Percentiles rank a stretch among this genome's conserved stretches.
Conservation (phyloP, 2,797 vertebrate species). For the Microchirus variegatus region DNA sequence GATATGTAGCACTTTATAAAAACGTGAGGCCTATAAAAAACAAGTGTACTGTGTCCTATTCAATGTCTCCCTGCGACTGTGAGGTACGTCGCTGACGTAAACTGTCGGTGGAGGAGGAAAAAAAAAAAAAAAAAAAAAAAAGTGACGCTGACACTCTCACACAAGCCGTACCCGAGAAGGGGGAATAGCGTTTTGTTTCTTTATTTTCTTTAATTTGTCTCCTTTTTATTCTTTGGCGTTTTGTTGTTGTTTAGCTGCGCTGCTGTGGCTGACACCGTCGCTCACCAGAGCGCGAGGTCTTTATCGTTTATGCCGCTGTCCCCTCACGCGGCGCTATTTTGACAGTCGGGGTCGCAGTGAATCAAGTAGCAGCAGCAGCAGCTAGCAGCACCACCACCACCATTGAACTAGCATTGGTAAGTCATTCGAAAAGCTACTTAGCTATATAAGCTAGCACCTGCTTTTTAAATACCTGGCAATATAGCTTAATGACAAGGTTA, state of each 20-base stretch:
- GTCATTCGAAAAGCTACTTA: slow-evolving; percentile 66
- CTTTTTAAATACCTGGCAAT: slow-evolving; percentile 46
- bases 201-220: slow-evolving; percentile 76
- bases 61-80: slow-evolving; percentile 39
- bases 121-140: no score
- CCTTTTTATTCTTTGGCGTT: slow-evolving; percentile 66
- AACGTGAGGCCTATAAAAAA: slow-evolving; percentile 1
- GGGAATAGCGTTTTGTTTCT: slow-evolving; percentile 78
- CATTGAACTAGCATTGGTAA: slow-evolving; percentile 75
- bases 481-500: slow-evolving; percentile 10
- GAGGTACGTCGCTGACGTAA: slow-evolving; percentile 73
- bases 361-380: slow-evolving; percentile 34
- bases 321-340: slow-evolving; percentile 79
- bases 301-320: slow-evolving; percentile 56
- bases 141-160: slow-evolving; percentile 72
- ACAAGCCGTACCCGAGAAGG: slow-evolving; percentile 66
- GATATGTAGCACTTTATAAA: neutral
- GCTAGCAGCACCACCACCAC: slow-evolving; percentile 62
- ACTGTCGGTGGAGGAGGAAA: slow-evolving; percentile 51
- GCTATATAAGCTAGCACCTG: slow-evolving; percentile 30
- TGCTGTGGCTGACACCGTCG: slow-evolving; percentile 10
- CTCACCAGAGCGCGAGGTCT: slow-evolving; percentile 28
- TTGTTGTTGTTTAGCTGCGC: slow-evolving; percentile 41
- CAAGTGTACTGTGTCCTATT: slow-evolving; percentile 27
- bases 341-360: slow-evolving; percentile 78